Evolutionary conservation across 2,888 invertebrate genomes (phyloP).

Genomic region (Nephrotoma flavescens): DNA sequence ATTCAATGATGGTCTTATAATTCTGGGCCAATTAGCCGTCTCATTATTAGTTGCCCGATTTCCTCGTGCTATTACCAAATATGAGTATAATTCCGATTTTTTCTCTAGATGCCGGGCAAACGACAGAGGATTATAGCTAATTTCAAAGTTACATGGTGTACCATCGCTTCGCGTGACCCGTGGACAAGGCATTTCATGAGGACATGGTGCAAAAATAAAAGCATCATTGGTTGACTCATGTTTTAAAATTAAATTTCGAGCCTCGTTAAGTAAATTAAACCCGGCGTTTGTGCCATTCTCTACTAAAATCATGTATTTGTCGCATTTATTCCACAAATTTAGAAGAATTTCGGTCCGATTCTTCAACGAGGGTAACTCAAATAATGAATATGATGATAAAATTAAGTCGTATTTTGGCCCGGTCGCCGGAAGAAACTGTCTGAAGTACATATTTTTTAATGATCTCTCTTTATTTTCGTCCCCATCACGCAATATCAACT

Average conservation of each 20-base stretch:
- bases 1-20: conserved; percentile 55
- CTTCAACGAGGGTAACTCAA: conserved; percentile 58
- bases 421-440: conserved; percentile 65
- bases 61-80: conserved; percentile 71
- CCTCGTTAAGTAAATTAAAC: conserved; percentile 68
- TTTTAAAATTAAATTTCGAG: conserved; percentile 58
- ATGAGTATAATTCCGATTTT: conserved; percentile 49
- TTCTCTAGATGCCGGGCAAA: conserved; percentile 33
- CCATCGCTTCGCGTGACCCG: conserved; percentile 40
- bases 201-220: conserved; percentile 71
- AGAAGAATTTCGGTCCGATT: conserved; percentile 52
- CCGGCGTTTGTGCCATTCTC: conserved; percentile 76
- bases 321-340: conserved; percentile 77
- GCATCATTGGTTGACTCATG: conserved; percentile 34
- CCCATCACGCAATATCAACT: conserved; percentile 51
- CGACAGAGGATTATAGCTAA: conserved; percentile 42
- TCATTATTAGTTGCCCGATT: conserved; percentile 31
- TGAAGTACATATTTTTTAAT: conserved; percentile 48
- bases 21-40: conserved; percentile 54
- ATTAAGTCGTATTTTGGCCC: conserved; percentile 62
- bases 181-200: conserved; percentile 70
- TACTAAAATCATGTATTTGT: conserved; percentile 63
- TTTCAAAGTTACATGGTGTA: conserved; percentile 66
- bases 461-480: conserved; percentile 43
- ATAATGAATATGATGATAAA: conserved; percentile 61